Conservation (phyloP, 2,113 vertebrate species). For the Chlorodrepanis virens region DNA sequence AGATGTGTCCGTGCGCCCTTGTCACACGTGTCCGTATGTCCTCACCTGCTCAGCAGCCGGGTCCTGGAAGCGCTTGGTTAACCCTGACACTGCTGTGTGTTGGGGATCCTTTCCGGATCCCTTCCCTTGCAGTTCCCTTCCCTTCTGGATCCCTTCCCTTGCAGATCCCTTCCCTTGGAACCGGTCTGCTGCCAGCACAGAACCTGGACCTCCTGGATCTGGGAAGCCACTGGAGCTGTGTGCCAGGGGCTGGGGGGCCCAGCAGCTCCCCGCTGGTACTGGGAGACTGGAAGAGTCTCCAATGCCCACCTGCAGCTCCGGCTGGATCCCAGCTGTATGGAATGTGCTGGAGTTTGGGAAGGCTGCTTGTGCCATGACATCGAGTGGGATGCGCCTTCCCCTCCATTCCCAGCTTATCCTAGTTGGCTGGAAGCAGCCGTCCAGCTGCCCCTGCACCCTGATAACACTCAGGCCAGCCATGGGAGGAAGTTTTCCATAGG, state of each 20-base stretch:
- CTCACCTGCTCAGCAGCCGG: neutral
- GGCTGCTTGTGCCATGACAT: accelerated
- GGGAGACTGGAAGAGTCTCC: neutral
- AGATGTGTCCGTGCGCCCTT: neutral
- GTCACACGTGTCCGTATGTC: neutral
- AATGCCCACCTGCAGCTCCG: neutral
- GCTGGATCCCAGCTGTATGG: accelerated
- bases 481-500: neutral
- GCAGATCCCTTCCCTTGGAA: accelerated
- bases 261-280: accelerated
- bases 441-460: neutral
- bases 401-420: neutral
- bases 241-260: no score
- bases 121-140: accelerated
- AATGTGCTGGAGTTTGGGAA: neutral
- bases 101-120: neutral
- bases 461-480: neutral
- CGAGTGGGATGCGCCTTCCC: accelerated
- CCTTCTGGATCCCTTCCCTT: neutral
- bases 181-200: accelerated
- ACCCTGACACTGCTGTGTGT: accelerated
- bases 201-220: neutral
- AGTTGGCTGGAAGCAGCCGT: neutral
- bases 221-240: accelerated
- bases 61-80: neutral